Conservation (phyloP, 1,140 invertebrate species). For the Trachymyrmex cornetzi region DNA sequence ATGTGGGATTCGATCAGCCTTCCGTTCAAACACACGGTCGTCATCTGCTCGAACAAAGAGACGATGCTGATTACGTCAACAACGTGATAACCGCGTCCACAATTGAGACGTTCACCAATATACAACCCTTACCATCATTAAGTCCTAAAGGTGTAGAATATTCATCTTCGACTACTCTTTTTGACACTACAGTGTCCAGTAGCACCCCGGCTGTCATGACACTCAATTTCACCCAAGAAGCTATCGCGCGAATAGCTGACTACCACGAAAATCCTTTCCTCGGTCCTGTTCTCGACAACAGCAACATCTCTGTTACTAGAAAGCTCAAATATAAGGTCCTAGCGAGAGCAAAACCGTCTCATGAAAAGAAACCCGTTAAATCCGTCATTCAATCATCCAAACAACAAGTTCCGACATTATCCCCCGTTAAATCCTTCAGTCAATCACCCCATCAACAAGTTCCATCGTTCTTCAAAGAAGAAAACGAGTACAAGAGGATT, state of each 20-base stretch:
- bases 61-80: background rate
- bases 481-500: background rate
- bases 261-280: conserved; percentile 30
- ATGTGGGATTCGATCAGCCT: background rate
- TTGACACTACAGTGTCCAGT: background rate
- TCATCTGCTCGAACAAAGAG: conserved; percentile 8
- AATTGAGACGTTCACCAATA: background rate
- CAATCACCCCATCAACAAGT: background rate
- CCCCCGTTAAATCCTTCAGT: background rate
- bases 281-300: conserved; percentile 34
- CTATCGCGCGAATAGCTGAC: conserved; percentile 5
- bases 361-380: conserved; percentile 4
- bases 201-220: conserved; percentile 31
- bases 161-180: conserved; percentile 8
- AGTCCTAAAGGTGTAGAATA: background rate
- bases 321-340: conserved; percentile 64
- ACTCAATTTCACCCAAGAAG: conserved; percentile 42
- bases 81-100: conserved; percentile 25
- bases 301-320: background rate
- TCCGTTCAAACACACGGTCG: background rate
- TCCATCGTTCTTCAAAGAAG: background rate
- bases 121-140: background rate
- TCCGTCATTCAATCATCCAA: background rate
- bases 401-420: background rate
- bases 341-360: conserved; percentile 38